Evolutionary conservation across 2,888 invertebrate genomes (phyloP), one percentile per base, ranked within the genome.

Genomic region (Panopea generosa): DNA sequence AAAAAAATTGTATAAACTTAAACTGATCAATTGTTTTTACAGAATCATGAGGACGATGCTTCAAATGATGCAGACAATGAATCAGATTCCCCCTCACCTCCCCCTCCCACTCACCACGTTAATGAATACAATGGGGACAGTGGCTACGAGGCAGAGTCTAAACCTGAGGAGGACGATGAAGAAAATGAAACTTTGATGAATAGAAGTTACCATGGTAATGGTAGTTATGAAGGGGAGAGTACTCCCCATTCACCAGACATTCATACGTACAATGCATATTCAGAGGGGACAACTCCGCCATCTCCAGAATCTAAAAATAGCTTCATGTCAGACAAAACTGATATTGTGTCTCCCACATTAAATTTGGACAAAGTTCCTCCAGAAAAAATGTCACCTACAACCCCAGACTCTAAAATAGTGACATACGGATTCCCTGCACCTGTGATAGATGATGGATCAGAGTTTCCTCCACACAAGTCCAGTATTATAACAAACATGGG

Each of bases 121-220:
- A 61, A 76, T 18, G 85, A 86, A 53, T 84, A 84, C 45, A 90
- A 89, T 49, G 89, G 88, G 2, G 90, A 90, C 81, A 89, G 89
- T 45, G 90, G 90, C 2, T 90, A 90, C 47, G 89, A 89, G 70
- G 90, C 90, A 0, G 89, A 89, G 62, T 90, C 90, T 2, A 81
- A 81, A 57, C 80, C 76, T 6, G 80, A 80, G 29, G 80, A 76
- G 29, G 80, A 80, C 22, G 67, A 73, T 27, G 45, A 45, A 6
- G 73, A 73, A 40, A 62, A 67, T 40, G 77, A 77, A 24, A 74
- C 70, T 3, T 29, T 72, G n/a, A 67, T 70, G 73, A 76, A 66
- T 55, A 70, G 55, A 47, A 70, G 73, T 70, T 73, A 53, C 62
- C 80, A 62, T 55, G 67, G 70, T n/a, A 60, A 70, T 29, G 47